Evolutionary conservation across 2,888 invertebrate genomes (phyloP).

Genomic region (Platypus cylindrus): DNA sequence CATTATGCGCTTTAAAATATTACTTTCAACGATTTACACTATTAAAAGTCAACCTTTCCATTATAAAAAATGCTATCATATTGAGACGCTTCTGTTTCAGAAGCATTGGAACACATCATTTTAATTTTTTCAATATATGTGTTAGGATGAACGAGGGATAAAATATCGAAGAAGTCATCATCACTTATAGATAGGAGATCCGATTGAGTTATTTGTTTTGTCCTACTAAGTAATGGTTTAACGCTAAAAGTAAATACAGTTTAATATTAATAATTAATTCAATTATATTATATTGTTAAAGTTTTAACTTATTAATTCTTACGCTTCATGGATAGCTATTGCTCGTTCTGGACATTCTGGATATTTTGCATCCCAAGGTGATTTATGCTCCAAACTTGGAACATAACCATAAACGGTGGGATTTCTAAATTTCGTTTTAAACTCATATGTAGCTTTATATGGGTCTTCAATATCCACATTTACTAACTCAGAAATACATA

Average conservation of each 20-base stretch:
- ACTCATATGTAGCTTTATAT: slow-evolving; percentile 7
- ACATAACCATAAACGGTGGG: slow-evolving; percentile 9
- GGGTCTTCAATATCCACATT: slow-evolving; percentile 7
- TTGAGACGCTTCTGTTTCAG: background rate
- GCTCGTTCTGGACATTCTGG: slow-evolving; percentile 7
- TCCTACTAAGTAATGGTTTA: slow-evolving; percentile 1
- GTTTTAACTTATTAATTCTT: too few species aligned
- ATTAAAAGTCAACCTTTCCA: slow-evolving; percentile 4
- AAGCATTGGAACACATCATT: slow-evolving; percentile 2
- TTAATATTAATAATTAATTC: slow-evolving; percentile 1
- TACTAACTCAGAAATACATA: background rate
- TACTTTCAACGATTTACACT: background rate
- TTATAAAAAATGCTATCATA: slow-evolving; percentile 12
- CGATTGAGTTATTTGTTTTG: background rate
- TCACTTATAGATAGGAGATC: slow-evolving; percentile 3
- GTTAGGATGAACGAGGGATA: slow-evolving; percentile 4
- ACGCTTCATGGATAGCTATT: slow-evolving; percentile 3
- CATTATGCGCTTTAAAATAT: background rate
- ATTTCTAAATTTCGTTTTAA: slow-evolving; percentile 3
- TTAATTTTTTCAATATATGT: slow-evolving; percentile 1
- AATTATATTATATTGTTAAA: too few species aligned
- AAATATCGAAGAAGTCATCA: background rate
- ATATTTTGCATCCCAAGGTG: slow-evolving; percentile 7
- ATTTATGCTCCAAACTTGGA: slow-evolving; percentile 6
- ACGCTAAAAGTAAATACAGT: background rate